These are phyloP conservation scores for Anoplophora glabripennis DNA, from an alignment of 1,140 invertebrate species.

Conservation along the genomic window DNA sequence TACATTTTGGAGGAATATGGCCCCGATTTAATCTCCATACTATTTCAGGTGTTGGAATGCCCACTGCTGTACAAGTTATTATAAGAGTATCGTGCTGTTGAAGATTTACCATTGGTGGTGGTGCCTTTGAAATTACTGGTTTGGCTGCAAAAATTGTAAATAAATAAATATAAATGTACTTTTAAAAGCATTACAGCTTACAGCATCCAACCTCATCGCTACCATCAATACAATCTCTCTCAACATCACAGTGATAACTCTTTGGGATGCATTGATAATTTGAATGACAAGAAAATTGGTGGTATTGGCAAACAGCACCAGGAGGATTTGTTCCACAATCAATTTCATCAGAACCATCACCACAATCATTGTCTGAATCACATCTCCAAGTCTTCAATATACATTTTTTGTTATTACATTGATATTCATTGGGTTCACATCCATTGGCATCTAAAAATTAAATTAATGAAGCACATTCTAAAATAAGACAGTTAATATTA, in stretches of 20 bases:
- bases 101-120: slow-evolving; percentile 67
- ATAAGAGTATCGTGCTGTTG: slow-evolving; percentile 69
- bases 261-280: slow-evolving; percentile 87
- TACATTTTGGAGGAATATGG: slow-evolving; percentile 85
- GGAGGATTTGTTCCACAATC: slow-evolving; percentile 59
- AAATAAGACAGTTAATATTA: neutral
- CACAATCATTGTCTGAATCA: slow-evolving; percentile 87
- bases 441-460: slow-evolving; percentile 1
- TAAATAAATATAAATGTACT: neutral
- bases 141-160: slow-evolving; percentile 19
- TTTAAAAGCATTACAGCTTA: slow-evolving; percentile 25
- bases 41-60: slow-evolving; percentile 86
- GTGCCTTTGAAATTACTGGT: slow-evolving; percentile 61
- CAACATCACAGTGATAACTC: slow-evolving; percentile 89
- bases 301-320: slow-evolving; percentile 69
- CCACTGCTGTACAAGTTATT: slow-evolving; percentile 82
- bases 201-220: slow-evolving; percentile 88
- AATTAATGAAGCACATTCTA: slow-evolving; percentile 8
- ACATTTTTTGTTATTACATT: slow-evolving; percentile 84
- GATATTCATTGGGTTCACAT: slow-evolving; percentile 93
- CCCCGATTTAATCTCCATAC: slow-evolving; percentile 98
- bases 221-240: slow-evolving; percentile 82
- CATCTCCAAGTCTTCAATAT: slow-evolving; percentile 91
- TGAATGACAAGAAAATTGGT: slow-evolving; percentile 79
- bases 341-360: slow-evolving; percentile 80